Percentiles rank a stretch among this genome's conserved stretches.
Conservation (phyloP, 2,797 vertebrate genomes). For the Dallia pectoralis region DNA sequence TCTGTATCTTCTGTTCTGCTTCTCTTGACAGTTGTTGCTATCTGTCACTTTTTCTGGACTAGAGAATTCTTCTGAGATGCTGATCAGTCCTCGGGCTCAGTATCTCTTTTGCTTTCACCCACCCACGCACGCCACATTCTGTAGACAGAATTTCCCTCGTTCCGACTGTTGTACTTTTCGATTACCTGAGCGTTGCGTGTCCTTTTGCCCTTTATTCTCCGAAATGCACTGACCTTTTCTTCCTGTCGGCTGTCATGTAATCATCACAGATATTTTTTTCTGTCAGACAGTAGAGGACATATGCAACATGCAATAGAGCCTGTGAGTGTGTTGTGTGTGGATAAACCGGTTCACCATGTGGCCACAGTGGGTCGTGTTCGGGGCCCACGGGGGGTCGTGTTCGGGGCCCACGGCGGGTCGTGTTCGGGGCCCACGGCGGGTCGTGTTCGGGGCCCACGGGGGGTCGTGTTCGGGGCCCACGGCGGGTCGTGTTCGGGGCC, state of each 20-base stretch:
- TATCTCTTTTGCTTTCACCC: no score
- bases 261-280: constrained; percentile 16
- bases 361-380: constrained; percentile 38
- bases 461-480: constrained; percentile 5
- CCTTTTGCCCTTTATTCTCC: background rate
- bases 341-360: background rate
- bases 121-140: no score
- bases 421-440: constrained; percentile 48
- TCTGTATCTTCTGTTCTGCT: background rate
- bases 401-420: constrained; percentile 47
- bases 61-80: no score
- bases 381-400: background rate
- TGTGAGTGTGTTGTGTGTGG: background rate
- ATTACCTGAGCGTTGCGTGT: no score
- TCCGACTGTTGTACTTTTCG: no score
- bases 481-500: constrained; percentile 46
- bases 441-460: no score
- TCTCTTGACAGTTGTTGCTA: no score
- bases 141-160: no score
- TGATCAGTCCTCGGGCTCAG: no score
- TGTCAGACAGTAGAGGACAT: constrained; percentile 15
- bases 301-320: background rate
- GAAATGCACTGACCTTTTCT: background rate
- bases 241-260: constrained; percentile 6
- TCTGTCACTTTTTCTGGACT: background rate